Percentiles rank a stretch among this genome's conserved stretches.
These are phyloP conservation scores for Crocodylus rhombifer DNA, from an alignment of 2,797 vertebrate species.

Conservation along the genomic window DNA sequence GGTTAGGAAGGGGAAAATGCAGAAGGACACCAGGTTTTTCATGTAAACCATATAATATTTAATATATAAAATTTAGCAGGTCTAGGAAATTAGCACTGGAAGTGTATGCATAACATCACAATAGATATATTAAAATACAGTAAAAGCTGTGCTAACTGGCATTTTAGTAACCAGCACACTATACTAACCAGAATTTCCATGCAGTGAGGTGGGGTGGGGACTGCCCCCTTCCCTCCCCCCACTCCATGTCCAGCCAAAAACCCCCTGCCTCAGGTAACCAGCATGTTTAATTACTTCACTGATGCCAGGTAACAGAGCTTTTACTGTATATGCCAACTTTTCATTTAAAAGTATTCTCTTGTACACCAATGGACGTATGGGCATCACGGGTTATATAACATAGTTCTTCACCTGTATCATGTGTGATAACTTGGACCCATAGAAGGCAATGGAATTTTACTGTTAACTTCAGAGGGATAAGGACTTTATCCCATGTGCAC, in stretches of 20 bases:
- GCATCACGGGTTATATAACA: conserved; percentile 25
- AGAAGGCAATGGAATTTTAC: conserved; percentile 5
- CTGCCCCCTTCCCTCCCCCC: too few species aligned
- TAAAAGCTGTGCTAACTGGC: too few species aligned
- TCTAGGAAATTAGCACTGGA: too few species aligned
- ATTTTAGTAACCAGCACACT: too few species aligned
- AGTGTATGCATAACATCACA: background rate
- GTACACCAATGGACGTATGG: background rate
- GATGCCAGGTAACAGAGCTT: too few species aligned
- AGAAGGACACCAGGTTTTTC: background rate
- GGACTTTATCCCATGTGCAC: background rate
- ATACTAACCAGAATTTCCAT: too few species aligned
- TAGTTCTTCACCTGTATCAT: background rate
- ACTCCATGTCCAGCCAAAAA: too few species aligned
- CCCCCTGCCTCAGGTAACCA: too few species aligned
- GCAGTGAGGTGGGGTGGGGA: too few species aligned
- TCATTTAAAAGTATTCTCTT: background rate
- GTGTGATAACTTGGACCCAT: background rate
- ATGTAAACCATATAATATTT: background rate
- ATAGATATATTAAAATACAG: background rate
- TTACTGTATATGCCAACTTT: background rate
- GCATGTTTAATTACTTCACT: too few species aligned
- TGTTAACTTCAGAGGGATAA: background rate
- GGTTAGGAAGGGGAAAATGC: conserved; percentile 8
- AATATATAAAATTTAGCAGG: background rate